Base-by-base conservation (phyloP, 92 coral and sea anemone species). In the Diadumene lineata region DNA sequence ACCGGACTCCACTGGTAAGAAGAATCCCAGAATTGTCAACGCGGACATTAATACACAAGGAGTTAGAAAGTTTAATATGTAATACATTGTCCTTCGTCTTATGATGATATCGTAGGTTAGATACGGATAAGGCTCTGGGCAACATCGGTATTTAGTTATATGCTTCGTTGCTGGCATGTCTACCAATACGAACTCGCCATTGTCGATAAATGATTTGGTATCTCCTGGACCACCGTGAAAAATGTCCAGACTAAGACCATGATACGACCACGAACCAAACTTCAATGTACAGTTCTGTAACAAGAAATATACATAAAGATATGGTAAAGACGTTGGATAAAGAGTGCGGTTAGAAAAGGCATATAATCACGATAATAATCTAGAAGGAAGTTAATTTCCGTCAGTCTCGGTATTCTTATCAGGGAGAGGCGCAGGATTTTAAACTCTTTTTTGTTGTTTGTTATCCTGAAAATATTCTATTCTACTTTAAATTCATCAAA, bases 191-290 rank as follows among this genome's bases (percentile, higher is more conserved):
- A 89, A 91, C 51, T 91, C 97, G 0, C 97, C 97, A 66, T 91
- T 91, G 81, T 91, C 97, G 15, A 87, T 91, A 58, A 91, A 91
- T 1, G 97, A 68, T 15, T 70, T 65, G 9, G 75, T 87, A 57
- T 91, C 97, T 25, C 97, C 97, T 24, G 97, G 84, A 26, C 97
- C 97, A 44, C 60, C 68, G 81, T 91, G 81, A 69, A 74, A 88
- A 73, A 91, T 82, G 78, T 91, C 88, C 56, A 91, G 68, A 56
- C 90, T 66, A 43, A 91, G 67, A 3, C 93, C 97, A 64, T 91
- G 92, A 71, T 91, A 91, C 8, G 97, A 87, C 97, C 97, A 91
- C 25, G 97, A 91, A 26, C 97, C 97, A 64, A 91, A 91, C 90
- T 91, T 91, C 16, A 91, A 85, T 21, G 86, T 82, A 43, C 97